These are phyloP conservation scores for Embiotoca jacksoni DNA, from an alignment of 2,113 vertebrate genomes.

Conservation along the genomic window DNA sequence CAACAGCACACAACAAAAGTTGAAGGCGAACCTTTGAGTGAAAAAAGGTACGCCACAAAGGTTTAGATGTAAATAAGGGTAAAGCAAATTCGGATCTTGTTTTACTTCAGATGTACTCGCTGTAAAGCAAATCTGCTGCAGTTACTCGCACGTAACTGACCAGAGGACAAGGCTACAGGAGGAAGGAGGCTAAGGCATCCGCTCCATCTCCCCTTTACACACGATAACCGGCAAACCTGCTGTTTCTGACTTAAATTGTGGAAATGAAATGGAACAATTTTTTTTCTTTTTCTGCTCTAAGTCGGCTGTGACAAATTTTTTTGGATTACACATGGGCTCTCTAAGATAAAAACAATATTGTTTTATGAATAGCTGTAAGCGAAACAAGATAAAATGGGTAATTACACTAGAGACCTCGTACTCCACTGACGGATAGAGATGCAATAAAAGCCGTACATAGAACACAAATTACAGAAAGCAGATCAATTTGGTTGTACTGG, in stretches of 20 bases:
- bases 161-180: conserved; percentile 14
- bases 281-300: background rate
- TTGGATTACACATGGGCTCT: background rate
- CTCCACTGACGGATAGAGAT: too few species aligned
- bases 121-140: background rate
- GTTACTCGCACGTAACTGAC: conserved; percentile 36
- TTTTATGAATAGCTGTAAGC: too few species aligned
- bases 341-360: background rate
- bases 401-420: too few species aligned
- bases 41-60: too few species aligned
- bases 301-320: background rate
- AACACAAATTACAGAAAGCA: too few species aligned
- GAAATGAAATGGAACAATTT: conserved; percentile 2
- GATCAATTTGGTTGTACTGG: too few species aligned
- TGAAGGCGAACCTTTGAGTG: too few species aligned
- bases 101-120: too few species aligned
- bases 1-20: too few species aligned
- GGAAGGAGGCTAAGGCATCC: conserved; percentile 31
- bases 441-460: too few species aligned
- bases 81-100: background rate
- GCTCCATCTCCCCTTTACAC: conserved; percentile 15
- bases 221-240: conserved; percentile 17
- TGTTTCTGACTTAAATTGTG: conserved; percentile 12
- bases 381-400: too few species aligned
- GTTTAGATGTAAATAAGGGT: background rate